Percentiles rank a stretch among this genome's conserved stretches.
These are phyloP conservation scores for Heteronetta atricapilla DNA, from an alignment of 2,113 vertebrate genomes.

Conservation along the genomic window DNA sequence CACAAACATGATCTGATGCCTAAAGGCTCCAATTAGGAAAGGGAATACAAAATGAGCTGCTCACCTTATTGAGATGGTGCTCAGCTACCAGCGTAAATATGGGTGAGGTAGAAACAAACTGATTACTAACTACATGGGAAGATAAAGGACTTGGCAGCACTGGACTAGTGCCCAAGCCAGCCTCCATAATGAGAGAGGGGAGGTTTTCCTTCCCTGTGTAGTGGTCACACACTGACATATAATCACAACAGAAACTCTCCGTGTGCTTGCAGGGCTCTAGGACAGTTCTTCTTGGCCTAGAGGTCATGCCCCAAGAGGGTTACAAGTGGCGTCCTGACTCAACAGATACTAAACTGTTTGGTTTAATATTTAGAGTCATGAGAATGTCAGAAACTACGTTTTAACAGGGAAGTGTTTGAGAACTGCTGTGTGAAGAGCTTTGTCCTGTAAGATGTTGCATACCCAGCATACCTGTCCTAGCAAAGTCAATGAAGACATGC, in stretches of 20 bases:
- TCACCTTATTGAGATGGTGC: slow-evolving; percentile 27
- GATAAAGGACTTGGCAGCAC: slow-evolving; percentile 59
- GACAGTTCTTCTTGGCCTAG: slow-evolving; percentile 13
- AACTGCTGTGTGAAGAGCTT: slow-evolving; percentile 29
- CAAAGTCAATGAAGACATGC: slow-evolving; percentile 42
- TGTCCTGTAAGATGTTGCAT: slow-evolving; percentile 20
- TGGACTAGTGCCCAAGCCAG: slow-evolving; percentile 18
- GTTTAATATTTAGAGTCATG: slow-evolving; percentile 37
- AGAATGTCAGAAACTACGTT: slow-evolving; percentile 48
- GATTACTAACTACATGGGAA: slow-evolving; percentile 46
- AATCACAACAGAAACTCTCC: slow-evolving; percentile 50
- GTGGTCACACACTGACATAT: slow-evolving; percentile 35
- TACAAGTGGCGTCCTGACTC: slow-evolving; percentile 49
- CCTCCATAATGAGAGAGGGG: slow-evolving; percentile 36
- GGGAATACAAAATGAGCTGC: slow-evolving; percentile 22
- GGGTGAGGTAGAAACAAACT: slow-evolving; percentile 46
- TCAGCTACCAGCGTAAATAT: slow-evolving; percentile 45
- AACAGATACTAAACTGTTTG: slow-evolving; percentile 53
- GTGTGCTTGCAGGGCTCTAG: neutral
- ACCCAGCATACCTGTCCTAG: slow-evolving; percentile 39
- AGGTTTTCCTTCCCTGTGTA: slow-evolving; percentile 42
- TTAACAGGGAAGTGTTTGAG: slow-evolving; percentile 34
- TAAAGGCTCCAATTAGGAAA: slow-evolving; percentile 41
- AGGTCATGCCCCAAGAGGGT: slow-evolving; percentile 42
- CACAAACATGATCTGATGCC: slow-evolving; percentile 35